Conservation (phyloP, 2,797 vertebrate genomes). For the Sparidentex hasta region DNA sequence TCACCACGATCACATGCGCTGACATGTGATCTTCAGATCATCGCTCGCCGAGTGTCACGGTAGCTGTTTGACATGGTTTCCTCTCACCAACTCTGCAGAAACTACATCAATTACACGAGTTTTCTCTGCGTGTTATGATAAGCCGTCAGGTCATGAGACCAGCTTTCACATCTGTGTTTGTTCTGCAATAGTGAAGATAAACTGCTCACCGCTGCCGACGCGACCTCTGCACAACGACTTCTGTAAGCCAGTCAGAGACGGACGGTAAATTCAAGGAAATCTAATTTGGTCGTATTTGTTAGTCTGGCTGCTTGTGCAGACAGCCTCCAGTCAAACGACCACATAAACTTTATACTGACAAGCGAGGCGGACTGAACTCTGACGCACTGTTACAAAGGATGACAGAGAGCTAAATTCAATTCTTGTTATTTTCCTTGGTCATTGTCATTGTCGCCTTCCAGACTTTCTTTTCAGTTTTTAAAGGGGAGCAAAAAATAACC, state of each 20-base stretch:
- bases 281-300: slow-evolving; percentile 5
- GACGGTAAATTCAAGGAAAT: neutral
- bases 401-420: no score
- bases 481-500: neutral
- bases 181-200: slow-evolving; percentile 30
- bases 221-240: slow-evolving; percentile 18
- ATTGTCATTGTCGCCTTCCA: neutral
- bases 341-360: neutral
- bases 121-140: slow-evolving; percentile 5
- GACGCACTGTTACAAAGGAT: no score
- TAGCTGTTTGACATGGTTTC: neutral
- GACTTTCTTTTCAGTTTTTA: no score
- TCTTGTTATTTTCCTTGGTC: no score
- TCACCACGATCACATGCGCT: neutral
- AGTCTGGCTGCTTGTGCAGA: slow-evolving; percentile 14
- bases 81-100: neutral
- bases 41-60: neutral
- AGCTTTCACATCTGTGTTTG: slow-evolving; percentile 32
- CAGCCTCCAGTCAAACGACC: slow-evolving; percentile 26
- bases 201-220: neutral
- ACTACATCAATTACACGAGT: neutral
- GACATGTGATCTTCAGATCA: neutral
- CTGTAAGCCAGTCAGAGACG: slow-evolving; percentile 10
- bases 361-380: neutral
- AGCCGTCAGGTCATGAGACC: slow-evolving; percentile 33